Evolutionary conservation across 2,113 vertebrate genomes (phyloP).

Genomic region (Nothoprocta pentlandii): DNA sequence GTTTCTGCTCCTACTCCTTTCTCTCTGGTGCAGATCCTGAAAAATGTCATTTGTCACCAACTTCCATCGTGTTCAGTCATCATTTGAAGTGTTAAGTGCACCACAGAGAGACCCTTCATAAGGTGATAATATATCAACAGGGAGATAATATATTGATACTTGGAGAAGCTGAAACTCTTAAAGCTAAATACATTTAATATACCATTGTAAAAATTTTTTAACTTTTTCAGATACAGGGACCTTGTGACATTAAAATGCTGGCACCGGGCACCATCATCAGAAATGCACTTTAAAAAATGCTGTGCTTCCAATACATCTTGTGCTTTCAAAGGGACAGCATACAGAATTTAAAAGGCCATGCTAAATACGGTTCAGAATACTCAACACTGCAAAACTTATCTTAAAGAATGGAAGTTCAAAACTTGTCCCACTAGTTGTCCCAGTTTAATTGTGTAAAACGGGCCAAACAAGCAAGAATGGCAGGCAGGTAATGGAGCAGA

Average conservation of each 20-base stretch:
- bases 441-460: neutral
- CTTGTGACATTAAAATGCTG: neutral
- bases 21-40: neutral
- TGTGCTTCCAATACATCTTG: neutral
- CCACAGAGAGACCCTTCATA: neutral
- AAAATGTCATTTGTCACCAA: neutral
- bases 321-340: neutral
- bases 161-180: neutral
- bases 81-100: constrained; percentile 16
- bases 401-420: neutral
- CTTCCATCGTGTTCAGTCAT: neutral
- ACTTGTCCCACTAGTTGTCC: neutral
- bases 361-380: neutral
- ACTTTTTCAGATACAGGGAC: neutral
- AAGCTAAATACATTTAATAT: neutral
- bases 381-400: neutral
- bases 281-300: neutral
- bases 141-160: neutral
- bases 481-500: neutral
- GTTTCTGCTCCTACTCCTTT: neutral
- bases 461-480: neutral
- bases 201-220: neutral
- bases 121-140: neutral
- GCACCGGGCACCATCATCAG: neutral
- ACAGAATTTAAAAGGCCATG: neutral